Conservation (phyloP, 1,140 invertebrate species). For the Holcopasites calliopsidis region DNA sequence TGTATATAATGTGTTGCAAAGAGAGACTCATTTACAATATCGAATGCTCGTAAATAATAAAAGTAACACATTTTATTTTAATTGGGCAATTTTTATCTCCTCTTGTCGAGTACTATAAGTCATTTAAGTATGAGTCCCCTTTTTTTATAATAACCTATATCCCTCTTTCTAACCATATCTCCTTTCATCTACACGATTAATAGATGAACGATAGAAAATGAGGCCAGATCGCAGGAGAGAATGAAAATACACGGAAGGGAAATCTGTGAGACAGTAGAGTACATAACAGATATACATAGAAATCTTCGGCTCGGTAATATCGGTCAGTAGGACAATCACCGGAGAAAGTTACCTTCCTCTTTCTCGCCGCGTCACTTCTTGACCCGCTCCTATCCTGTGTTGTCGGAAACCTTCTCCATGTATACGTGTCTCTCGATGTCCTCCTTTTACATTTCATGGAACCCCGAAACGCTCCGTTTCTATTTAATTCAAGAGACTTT, state of each 20-base stretch:
- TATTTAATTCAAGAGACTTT: slow-evolving; percentile 4
- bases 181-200: neutral
- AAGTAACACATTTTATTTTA: too few species aligned
- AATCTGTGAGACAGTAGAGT: slow-evolving; percentile 23
- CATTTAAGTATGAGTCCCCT: too few species aligned
- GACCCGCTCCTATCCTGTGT: slow-evolving; percentile 53
- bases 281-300: slow-evolving; percentile 42
- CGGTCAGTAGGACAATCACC: slow-evolving; percentile 76
- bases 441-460: slow-evolving; percentile 60
- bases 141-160: too few species aligned
- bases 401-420: slow-evolving; percentile 56
- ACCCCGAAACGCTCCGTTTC: slow-evolving; percentile 48
- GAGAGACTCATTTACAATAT: too few species aligned
- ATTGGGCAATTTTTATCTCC: too few species aligned
- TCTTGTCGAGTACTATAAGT: too few species aligned
- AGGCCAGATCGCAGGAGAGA: slow-evolving; percentile 40
- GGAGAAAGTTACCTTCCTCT: slow-evolving; percentile 75
- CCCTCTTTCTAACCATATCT: neutral
- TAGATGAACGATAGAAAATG: slow-evolving; percentile 55
- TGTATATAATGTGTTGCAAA: too few species aligned
- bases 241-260: slow-evolving; percentile 46
- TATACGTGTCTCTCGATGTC: slow-evolving; percentile 40
- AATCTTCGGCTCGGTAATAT: slow-evolving; percentile 73
- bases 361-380: slow-evolving; percentile 60
- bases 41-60: too few species aligned